Conservation (phyloP, 2,113 vertebrate species). For the Nycticorax nycticorax region DNA sequence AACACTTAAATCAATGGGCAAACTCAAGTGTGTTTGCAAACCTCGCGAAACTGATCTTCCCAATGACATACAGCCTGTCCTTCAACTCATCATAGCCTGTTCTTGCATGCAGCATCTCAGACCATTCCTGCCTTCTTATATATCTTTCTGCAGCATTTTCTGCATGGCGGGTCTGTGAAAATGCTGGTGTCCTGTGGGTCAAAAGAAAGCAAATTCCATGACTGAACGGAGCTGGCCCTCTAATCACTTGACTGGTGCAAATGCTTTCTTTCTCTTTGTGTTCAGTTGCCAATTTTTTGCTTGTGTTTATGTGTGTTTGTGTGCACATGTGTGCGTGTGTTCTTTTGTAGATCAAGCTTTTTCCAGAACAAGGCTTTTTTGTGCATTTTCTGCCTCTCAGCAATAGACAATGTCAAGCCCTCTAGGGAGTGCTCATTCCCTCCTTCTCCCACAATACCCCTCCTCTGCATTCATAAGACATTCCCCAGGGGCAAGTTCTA, state of each 20-base stretch:
- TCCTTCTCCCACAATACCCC: neutral
- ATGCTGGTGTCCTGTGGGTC: neutral
- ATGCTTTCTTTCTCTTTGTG: neutral
- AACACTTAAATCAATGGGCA: neutral
- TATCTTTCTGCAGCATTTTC: neutral
- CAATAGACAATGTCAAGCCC: neutral
- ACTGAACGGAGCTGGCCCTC: neutral
- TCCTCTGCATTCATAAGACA: constrained; percentile 7
- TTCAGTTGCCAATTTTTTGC: neutral
- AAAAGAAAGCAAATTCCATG: neutral
- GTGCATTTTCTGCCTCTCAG: neutral
- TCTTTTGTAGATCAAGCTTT: neutral
- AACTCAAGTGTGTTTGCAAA: constrained; percentile 9
- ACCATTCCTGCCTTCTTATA: neutral
- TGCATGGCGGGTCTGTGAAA: neutral
- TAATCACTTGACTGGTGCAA: neutral
- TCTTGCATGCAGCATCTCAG: neutral
- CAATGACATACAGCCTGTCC: neutral
- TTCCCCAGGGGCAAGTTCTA: constrained; percentile 6
- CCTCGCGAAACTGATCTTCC: neutral
- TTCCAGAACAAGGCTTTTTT: neutral
- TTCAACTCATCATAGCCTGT: neutral
- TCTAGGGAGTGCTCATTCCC: neutral
- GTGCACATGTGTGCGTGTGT: neutral
- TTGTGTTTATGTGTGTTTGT: neutral